phyloP scores from a whole-genome alignment of 2,797 vertebrate species.

The Lepus oiostolus region DNA sequence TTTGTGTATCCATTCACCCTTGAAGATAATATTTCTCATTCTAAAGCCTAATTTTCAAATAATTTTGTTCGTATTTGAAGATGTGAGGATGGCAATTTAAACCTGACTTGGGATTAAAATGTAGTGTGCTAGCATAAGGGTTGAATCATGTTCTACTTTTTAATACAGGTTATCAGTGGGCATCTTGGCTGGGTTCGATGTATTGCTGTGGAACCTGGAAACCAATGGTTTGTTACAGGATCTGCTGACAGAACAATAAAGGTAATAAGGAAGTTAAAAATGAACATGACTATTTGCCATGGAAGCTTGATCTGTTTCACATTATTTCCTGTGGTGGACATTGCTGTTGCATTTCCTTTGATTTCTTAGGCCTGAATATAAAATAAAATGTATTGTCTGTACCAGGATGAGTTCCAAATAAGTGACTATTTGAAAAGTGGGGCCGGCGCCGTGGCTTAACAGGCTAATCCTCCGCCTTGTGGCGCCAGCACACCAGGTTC shows the following conservation, averaged over 20 bases:
- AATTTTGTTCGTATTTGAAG: slow-evolving; percentile 2
- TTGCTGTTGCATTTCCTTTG: background rate
- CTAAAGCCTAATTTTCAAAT: background rate
- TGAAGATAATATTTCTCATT: slow-evolving; percentile 35
- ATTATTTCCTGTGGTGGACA: background rate
- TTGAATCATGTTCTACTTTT: background rate
- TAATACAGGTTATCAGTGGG: slow-evolving; percentile 96
- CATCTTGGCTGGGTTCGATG: slow-evolving; percentile 99
- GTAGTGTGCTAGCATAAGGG: background rate
- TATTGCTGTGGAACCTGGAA: slow-evolving; percentile 98
- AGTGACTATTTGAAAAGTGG: background rate
- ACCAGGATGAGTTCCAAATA: background rate
- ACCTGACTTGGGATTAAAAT: background rate
- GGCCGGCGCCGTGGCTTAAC: too few relatives aligned
- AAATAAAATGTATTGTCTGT: background rate
- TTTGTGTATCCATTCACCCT: background rate
- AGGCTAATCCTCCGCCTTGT: too few relatives aligned
- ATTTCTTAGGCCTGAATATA: background rate
- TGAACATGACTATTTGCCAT: background rate
- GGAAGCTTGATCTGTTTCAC: background rate
- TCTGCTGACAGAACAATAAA: slow-evolving; percentile 99
- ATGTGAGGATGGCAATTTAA: background rate
- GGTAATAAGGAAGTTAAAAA: slow-evolving; percentile 87
- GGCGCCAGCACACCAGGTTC: too few relatives aligned
- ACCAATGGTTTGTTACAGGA: slow-evolving; percentile 99